Conservation (phyloP, 2,113 vertebrate genomes). For the Megaceryle maxima region DNA sequence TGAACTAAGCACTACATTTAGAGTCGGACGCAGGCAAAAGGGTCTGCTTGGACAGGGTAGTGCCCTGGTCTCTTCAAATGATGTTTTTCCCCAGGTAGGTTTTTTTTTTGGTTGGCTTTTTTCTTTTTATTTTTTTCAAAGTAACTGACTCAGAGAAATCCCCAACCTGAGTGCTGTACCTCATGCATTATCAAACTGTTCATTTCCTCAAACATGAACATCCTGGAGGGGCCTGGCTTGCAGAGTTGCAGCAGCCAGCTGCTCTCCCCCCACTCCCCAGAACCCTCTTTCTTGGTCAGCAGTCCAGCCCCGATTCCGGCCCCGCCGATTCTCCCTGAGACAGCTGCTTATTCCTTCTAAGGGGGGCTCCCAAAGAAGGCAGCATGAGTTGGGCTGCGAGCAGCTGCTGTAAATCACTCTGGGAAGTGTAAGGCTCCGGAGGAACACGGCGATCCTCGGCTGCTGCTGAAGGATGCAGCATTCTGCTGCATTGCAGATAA, state of each 20-base stretch:
- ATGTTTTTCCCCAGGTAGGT: neutral
- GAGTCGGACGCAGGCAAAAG: neutral
- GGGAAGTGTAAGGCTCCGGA: neutral
- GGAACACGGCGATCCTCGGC: neutral
- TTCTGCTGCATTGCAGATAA: conserved; percentile 47
- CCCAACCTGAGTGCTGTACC: neutral
- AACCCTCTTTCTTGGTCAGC: neutral
- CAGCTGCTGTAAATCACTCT: neutral
- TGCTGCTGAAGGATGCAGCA: neutral
- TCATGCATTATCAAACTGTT: conserved; percentile 9
- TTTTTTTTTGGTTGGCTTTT: too few relatives aligned
- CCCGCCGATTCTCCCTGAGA: neutral
- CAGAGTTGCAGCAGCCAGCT: neutral
- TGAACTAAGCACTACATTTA: too few relatives aligned
- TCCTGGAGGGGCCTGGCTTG: neutral
- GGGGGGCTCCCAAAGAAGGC: neutral
- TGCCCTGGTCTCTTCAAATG: neutral
- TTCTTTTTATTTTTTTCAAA: neutral
- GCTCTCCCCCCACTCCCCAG: too few relatives aligned
- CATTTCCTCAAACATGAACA: neutral
- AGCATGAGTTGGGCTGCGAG: neutral
- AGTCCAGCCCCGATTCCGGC: neutral
- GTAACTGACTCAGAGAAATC: conserved; percentile 2
- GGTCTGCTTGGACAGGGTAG: too few relatives aligned
- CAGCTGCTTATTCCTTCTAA: neutral